Evolutionary conservation across 2,888 invertebrate species (phyloP).

Genomic region (Branchellion lobata): DNA sequence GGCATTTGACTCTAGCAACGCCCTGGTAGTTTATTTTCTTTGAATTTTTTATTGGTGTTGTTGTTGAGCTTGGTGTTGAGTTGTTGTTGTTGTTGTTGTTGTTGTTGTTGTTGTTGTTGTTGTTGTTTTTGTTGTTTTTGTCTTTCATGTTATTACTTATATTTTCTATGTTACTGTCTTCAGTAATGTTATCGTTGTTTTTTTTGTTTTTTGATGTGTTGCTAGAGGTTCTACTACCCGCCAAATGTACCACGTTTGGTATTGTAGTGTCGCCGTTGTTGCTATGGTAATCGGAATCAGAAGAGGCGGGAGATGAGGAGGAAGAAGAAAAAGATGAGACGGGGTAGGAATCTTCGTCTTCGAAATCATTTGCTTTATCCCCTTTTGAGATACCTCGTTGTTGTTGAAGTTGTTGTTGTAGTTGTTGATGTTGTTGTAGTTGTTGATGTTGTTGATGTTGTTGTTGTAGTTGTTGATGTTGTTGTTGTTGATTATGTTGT

Average conservation of each 20-base stretch:
- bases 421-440: no score
- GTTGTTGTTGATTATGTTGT: no score
- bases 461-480: no score
- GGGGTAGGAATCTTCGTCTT: background rate
- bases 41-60: background rate
- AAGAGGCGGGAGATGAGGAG: background rate
- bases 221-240: background rate
- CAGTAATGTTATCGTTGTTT: background rate
- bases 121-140: background rate
- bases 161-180: background rate
- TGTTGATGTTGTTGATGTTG: no score
- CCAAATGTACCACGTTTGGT: background rate
- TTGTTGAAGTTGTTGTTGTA: no score
- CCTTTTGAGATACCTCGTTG: no score
- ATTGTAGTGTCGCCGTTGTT: background rate
- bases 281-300: constrained; percentile 1
- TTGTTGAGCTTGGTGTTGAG: background rate
- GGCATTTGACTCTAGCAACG: background rate
- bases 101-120: background rate
- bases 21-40: background rate
- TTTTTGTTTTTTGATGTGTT: background rate
- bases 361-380: no score
- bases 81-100: background rate
- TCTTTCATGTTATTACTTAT: no score
- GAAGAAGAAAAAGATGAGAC: background rate